Base-by-base conservation (phyloP, 1,140 invertebrate genomes). In the Battus philenor region DNA sequence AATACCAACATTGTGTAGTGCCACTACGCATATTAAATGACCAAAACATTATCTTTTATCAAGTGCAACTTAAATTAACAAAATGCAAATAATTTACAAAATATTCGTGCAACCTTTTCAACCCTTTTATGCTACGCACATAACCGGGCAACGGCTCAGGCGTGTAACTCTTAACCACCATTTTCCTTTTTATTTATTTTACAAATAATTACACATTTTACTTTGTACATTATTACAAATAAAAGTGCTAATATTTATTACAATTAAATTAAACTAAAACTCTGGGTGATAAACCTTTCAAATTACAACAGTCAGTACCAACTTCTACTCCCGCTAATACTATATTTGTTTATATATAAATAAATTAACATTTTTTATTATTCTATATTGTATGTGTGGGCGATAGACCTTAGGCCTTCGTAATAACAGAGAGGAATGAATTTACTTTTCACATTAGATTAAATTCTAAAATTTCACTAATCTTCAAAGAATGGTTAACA, bases 141-240 rank as follows among this genome's bases (percentile, higher is more conserved):
- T 20, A n/a, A n/a, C n/a, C n/a, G n/a, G n/a, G n/a, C n/a, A n/a
- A n/a, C n/a, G n/a, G n/a, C n/a, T n/a, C n/a, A n/a, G n/a, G n/a
- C n/a, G n/a, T n/a, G n/a, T n/a, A n/a, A n/a, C n/a, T n/a, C n/a
- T n/a, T n/a, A n/a, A n/a, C n/a, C n/a, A n/a, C n/a, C n/a, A n/a
- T n/a, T 32, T 16, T 16, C n/a, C 15, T 17, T 17, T 33, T 8
- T 9, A 7, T 10, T 33, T 33, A 8, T 36, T 20, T 33, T 10
- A 33, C 10, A 36, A 34, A 34, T 34, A 34, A 34, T 34, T 34
- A 8, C 16, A 34, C 32, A 18, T 36, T 36, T 10, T 33, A 33
- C 31, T 20, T 20, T 20, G 18, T 20, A 20, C 18, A 20, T 6
- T 18, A 11, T 36, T 15, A 22, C 18, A 36, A 18, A 11, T 10